A percentile compares a stretch with the other conserved stretches of the same genome.
Conservation (phyloP, 2,113 vertebrate species). For the Tragelaphus buxtoni region DNA sequence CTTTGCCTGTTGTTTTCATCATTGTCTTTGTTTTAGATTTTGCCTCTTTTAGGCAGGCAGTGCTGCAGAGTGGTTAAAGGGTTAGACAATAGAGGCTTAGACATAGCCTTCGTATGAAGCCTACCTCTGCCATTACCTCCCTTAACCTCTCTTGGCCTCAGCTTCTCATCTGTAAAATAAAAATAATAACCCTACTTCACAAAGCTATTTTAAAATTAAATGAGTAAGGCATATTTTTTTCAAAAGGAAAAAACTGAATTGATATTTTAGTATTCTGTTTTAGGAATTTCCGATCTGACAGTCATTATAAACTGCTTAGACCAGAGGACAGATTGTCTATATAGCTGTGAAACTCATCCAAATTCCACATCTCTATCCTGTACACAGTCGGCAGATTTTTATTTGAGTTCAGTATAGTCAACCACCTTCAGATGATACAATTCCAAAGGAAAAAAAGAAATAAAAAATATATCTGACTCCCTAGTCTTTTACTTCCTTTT, state of each 20-base stretch:
- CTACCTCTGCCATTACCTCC: not conserved
- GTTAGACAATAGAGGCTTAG: not conserved
- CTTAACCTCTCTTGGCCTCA: not conserved
- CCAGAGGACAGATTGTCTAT: not conserved
- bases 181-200: not conserved
- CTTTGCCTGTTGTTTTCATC: not conserved
- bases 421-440: not conserved
- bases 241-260: not conserved
- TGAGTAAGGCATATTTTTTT: not conserved
- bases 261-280: not conserved
- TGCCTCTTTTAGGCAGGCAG: not conserved
- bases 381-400: not conserved
- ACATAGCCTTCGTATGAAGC: not conserved
- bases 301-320: not conserved
- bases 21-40: not conserved
- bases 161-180: not conserved
- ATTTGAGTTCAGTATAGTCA: not conserved
- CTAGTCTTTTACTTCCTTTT: not conserved
- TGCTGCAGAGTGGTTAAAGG: not conserved
- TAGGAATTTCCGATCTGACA: not conserved
- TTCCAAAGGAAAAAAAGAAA: not conserved
- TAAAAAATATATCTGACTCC: not conserved
- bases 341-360: not conserved
- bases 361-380: not conserved
- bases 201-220: not conserved